A percentile compares a stretch with the other conserved stretches of the same genome.
These are phyloP conservation scores for Philereme vetulata DNA, from an alignment of 2,888 invertebrate species.

Conservation along the genomic window DNA sequence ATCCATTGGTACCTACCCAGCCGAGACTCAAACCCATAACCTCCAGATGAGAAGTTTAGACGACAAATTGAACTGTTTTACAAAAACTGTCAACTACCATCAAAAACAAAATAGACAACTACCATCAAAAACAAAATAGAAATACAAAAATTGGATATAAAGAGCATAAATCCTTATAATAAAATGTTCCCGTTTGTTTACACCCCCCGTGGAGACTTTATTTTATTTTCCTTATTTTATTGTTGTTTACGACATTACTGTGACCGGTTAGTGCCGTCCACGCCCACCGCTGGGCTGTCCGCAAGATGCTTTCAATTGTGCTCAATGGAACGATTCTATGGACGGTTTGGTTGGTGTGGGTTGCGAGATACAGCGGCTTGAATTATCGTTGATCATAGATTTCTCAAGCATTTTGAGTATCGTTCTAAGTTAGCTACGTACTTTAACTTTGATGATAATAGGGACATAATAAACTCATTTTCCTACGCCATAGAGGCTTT, in stretches of 20 bases:
- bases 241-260: constrained; percentile 36
- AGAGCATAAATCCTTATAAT: constrained; percentile 37
- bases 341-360: background rate
- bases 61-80: too few relatives aligned
- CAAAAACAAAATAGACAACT: too few relatives aligned
- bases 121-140: constrained; percentile 6
- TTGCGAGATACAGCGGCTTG: constrained; percentile 14
- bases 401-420: background rate
- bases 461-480: too few relatives aligned
- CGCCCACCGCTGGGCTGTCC: constrained; percentile 24
- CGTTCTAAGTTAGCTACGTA: too few relatives aligned
- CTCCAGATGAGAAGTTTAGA: too few relatives aligned
- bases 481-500: too few relatives aligned
- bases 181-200: constrained; percentile 35
- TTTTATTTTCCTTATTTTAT: constrained; percentile 26
- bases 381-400: background rate
- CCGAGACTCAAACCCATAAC: too few relatives aligned
- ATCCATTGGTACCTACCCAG: too few relatives aligned
- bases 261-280: constrained; percentile 15
- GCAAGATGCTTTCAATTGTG: constrained; percentile 21
- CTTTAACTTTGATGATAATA: too few relatives aligned
- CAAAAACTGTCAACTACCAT: too few relatives aligned
- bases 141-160: background rate
- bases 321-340: constrained; percentile 20
- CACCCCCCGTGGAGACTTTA: constrained; percentile 21